phyloP scores from a whole-genome alignment of 1,140 invertebrate species.

The Batillaria attramentaria region DNA sequence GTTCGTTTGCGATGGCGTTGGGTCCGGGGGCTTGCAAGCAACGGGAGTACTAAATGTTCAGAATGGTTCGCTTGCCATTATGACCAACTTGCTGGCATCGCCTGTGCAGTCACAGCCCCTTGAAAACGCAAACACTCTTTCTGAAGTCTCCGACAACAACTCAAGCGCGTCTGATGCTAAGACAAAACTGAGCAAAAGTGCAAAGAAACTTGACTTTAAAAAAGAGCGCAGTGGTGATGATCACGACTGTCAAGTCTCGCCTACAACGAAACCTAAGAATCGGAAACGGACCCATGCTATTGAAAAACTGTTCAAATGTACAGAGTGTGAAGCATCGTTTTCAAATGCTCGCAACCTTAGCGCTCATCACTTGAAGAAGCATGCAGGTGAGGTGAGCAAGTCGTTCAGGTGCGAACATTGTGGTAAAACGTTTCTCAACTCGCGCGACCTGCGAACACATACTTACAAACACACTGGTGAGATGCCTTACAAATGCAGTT shows the following conservation, averaged over 20 bases:
- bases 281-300: not conserved
- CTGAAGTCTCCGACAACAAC: not conserved
- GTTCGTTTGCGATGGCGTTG: not conserved
- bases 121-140: not conserved
- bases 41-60: too few species aligned
- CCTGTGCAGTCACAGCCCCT: not conserved
- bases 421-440: constrained; percentile 38
- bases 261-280: too few species aligned
- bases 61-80: not conserved
- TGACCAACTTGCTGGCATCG: not conserved
- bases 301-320: not conserved
- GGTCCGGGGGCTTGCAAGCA: too few species aligned
- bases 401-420: constrained; percentile 34
- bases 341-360: not conserved
- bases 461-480: constrained; percentile 82
- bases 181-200: not conserved
- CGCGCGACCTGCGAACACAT: constrained; percentile 39
- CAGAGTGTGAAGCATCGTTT: not conserved
- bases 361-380: not conserved
- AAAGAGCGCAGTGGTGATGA: too few species aligned
- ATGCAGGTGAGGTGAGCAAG: not conserved
- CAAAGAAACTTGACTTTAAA: too few species aligned
- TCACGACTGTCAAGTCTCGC: too few species aligned
- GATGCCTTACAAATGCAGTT: constrained; percentile 89
- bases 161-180: not conserved